phyloP scores from a whole-genome alignment of 2,113 vertebrate genomes.

The Hippocampus zosterae region DNA sequence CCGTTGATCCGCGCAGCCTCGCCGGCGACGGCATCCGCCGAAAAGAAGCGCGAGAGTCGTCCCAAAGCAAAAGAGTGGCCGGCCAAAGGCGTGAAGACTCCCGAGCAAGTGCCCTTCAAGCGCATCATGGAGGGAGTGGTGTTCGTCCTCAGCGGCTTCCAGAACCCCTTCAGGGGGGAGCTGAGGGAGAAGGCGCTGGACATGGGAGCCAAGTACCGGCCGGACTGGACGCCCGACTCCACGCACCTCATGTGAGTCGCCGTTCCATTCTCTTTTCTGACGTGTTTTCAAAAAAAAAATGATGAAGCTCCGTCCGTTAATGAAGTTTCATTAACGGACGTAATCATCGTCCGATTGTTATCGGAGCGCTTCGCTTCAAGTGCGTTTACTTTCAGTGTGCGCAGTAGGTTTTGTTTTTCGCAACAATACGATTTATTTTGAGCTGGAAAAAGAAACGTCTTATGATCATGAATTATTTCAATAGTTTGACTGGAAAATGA shows the following conservation, averaged over 20 bases:
- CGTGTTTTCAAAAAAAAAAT: too few species aligned
- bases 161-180: conserved; percentile 86
- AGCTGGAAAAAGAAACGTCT: too few species aligned
- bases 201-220: conserved; percentile 83
- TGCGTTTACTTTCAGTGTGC: too few species aligned
- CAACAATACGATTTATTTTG: neutral
- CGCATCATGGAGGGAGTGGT: conserved; percentile 80
- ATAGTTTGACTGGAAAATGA: too few species aligned
- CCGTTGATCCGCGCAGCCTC: conserved; percentile 24
- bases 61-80: conserved; percentile 49
- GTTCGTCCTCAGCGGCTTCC: conserved; percentile 88
- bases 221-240: conserved; percentile 83
- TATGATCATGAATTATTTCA: too few species aligned
- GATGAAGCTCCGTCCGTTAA: too few species aligned
- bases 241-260: conserved; percentile 82
- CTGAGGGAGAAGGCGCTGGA: conserved; percentile 86
- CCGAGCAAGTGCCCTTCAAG: conserved; percentile 59
- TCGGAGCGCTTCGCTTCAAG: too few species aligned
- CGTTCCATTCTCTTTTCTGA: too few species aligned
- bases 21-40: conserved; percentile 46
- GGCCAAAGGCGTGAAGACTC: conserved; percentile 23
- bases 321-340: too few species aligned
- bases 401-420: too few species aligned
- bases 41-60: conserved; percentile 48
- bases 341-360: too few species aligned